phyloP scores from a whole-genome alignment of 30 jellyfish, hydroid and myxozoan genomes.

The Aurelia coerulea region DNA sequence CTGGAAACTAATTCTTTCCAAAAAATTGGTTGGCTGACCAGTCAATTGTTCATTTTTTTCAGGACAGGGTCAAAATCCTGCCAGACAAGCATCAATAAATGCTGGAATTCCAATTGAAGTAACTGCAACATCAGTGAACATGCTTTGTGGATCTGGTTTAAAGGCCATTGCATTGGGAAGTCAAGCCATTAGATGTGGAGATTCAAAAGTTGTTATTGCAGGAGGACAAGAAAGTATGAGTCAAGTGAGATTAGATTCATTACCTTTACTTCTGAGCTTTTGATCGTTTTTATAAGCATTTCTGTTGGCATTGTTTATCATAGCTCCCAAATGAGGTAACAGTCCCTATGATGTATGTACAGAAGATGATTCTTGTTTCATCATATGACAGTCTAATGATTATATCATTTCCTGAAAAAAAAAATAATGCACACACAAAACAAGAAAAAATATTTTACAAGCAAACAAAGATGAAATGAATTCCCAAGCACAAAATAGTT shows the following conservation, averaged over 20 bases:
- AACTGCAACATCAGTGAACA: slow-evolving; percentile 83
- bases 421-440: no score
- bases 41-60: not conserved
- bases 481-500: no score
- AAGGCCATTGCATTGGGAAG: slow-evolving; percentile 81
- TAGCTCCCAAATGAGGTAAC: no score
- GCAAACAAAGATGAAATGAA: no score
- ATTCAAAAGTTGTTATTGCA: slow-evolving; percentile 81
- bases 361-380: no score
- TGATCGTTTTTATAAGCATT: not conserved
- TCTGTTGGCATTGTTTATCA: no score
- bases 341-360: no score
- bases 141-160: slow-evolving; percentile 96
- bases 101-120: slow-evolving; percentile 83
- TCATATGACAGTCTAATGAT: no score
- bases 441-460: no score
- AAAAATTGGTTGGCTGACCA: no score
- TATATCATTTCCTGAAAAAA: no score
- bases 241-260: slow-evolving; percentile 25
- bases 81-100: slow-evolving; percentile 94
- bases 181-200: slow-evolving; percentile 80
- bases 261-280: not conserved
- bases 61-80: slow-evolving; percentile 98
- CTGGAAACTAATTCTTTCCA: no score
- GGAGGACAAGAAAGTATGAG: slow-evolving; percentile 99